Evolutionary conservation across 2,888 invertebrate genomes (phyloP).

Genomic region (Tanypteryx hageni): DNA sequence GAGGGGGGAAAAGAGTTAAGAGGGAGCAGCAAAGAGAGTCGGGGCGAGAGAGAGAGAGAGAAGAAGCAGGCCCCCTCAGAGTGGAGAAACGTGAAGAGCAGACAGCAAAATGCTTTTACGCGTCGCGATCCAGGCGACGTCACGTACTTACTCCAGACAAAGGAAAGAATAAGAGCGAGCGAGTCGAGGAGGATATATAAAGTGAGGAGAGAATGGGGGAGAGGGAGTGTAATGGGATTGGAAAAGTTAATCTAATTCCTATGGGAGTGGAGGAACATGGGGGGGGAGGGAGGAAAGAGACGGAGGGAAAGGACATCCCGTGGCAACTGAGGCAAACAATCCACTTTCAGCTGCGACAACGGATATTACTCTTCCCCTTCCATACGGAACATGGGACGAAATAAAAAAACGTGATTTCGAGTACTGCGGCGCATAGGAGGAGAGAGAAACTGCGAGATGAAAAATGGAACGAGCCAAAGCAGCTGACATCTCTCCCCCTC

Average conservation of each 20-base stretch:
- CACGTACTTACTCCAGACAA: neutral
- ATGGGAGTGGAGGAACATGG: neutral
- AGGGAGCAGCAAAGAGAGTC: neutral
- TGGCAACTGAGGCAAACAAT: neutral
- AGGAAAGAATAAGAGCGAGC: neutral
- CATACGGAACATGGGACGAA: too few species aligned
- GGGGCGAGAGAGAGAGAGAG: neutral
- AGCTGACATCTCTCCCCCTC: too few species aligned
- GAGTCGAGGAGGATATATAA: neutral
- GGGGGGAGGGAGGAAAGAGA: neutral
- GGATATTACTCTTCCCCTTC: neutral
- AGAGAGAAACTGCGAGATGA: too few species aligned
- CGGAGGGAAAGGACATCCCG: neutral
- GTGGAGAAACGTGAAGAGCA: constrained; percentile 6
- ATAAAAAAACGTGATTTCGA: too few species aligned
- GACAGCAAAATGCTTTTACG: constrained; percentile 57
- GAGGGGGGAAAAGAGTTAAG: neutral
- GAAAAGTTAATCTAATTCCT: constrained; percentile 23
- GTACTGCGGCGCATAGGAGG: too few species aligned
- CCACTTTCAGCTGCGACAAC: neutral
- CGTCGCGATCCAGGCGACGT: neutral
- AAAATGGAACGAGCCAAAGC: too few species aligned
- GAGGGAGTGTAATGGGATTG: neutral
- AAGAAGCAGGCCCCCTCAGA: neutral
- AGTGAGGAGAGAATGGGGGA: neutral